These are phyloP conservation scores for Hapalemur alaotrensis DNA, from an alignment of 2,797 vertebrate species.

Conservation along the genomic window DNA sequence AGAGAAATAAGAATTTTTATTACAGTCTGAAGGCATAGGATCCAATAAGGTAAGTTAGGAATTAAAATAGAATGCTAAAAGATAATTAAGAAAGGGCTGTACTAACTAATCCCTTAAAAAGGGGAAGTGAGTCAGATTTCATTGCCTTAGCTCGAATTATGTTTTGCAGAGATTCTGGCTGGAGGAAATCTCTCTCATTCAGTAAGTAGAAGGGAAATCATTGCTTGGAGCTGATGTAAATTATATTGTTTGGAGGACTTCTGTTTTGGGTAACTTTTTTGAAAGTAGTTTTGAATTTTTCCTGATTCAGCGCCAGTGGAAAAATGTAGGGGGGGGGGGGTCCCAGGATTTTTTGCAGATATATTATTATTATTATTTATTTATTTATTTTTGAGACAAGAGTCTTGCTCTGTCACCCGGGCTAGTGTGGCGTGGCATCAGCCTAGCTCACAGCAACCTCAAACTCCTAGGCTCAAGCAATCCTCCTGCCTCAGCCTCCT, in stretches of 20 bases:
- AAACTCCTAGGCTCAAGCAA: too few relatives aligned
- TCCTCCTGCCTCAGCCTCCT: too few relatives aligned
- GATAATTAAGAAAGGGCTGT: slow-evolving; percentile 68
- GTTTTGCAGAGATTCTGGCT: background rate
- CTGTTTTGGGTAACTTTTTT: background rate
- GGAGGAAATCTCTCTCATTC: background rate
- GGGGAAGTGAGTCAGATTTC: background rate
- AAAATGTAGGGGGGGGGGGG: background rate
- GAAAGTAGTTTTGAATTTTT: background rate
- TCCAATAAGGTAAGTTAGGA: background rate
- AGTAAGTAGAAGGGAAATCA: background rate
- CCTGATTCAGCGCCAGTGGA: background rate
- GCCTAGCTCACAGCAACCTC: too few relatives aligned
- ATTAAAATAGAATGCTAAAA: slow-evolving; percentile 43
- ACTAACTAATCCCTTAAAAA: slow-evolving; percentile 43
- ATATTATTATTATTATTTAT: background rate
- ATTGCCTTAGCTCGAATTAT: background rate
- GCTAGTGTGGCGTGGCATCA: too few relatives aligned
- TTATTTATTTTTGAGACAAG: too few relatives aligned
- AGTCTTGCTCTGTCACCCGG: too few relatives aligned
- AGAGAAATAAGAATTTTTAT: slow-evolving; percentile 1
- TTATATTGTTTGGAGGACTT: background rate
- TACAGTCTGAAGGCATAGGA: background rate
- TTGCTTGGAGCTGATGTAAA: background rate
- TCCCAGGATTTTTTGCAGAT: background rate